Conservation (phyloP, 37 sponge, comb jelly and placozoan genomes). For the Cladorhizidae sp. region DNA sequence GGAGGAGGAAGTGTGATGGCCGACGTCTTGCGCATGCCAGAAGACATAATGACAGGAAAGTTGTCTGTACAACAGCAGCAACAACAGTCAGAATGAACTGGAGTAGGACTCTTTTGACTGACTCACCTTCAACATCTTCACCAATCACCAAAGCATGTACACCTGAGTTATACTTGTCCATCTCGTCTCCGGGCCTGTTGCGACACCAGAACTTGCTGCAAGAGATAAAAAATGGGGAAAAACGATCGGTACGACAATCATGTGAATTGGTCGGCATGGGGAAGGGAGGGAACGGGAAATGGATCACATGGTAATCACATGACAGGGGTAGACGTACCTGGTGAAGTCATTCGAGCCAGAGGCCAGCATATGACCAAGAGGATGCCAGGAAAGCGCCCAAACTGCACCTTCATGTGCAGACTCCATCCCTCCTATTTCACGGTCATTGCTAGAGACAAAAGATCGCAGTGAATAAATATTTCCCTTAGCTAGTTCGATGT, state of each 20-base stretch:
- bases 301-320: too few species aligned
- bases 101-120: conserved; percentile 1
- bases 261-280: too few species aligned
- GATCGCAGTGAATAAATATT: neutral
- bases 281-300: too few species aligned
- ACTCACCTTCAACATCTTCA: conserved; percentile 25
- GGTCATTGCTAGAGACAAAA: conserved; percentile 53
- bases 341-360: conserved; percentile 93
- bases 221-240: too few species aligned
- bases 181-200: conserved; percentile 91
- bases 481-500: neutral
- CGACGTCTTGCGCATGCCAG: neutral
- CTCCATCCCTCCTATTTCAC: conserved; percentile 93
- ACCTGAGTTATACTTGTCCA: conserved; percentile 75
- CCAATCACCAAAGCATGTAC: conserved; percentile 9
- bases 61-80: neutral
- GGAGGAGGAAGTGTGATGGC: conserved; percentile 65
- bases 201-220: conserved; percentile 96
- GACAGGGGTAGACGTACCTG: conserved; percentile 27
- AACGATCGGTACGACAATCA: too few species aligned
- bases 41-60: neutral
- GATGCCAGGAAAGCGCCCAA: conserved; percentile 95
- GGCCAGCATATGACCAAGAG: conserved; percentile 92
- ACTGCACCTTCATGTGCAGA: conserved; percentile 90
- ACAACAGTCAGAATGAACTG: neutral